phyloP scores from a whole-genome alignment of 1,140 invertebrate species.

The Coenobita brevimanus region DNA sequence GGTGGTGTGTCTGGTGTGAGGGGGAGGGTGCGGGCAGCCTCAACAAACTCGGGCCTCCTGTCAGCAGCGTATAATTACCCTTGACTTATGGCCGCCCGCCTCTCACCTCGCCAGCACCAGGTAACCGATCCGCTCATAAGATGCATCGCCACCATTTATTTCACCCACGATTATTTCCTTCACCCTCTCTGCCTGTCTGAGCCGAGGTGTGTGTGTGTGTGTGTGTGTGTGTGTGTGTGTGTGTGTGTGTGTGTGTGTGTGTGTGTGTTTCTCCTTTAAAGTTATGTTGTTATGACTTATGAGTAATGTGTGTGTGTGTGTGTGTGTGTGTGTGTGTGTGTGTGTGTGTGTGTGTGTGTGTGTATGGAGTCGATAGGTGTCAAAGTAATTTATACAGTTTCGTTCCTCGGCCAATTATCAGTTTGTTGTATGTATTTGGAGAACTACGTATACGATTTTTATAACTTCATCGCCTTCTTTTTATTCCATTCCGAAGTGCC shows the following conservation, averaged over 20 bases:
- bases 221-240: constrained; percentile 25
- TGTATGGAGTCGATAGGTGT: background rate
- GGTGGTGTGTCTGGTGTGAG: background rate
- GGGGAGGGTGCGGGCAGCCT: background rate
- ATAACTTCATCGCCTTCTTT: no score
- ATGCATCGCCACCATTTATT: constrained; percentile 32
- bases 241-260: background rate
- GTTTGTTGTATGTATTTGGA: no score
- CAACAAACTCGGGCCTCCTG: constrained; percentile 40
- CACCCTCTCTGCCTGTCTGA: background rate
- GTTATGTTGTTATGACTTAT: background rate
- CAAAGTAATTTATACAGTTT: no score
- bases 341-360: constrained; percentile 8
- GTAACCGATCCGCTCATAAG: constrained; percentile 33
- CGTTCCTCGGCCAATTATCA: no score
- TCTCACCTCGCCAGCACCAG: constrained; percentile 41
- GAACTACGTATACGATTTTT: no score
- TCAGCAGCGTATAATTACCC: constrained; percentile 51
- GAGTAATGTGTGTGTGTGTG: no score
- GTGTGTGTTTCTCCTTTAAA: no score
- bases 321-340: background rate
- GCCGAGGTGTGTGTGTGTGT: constrained; percentile 18
- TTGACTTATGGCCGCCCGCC: constrained; percentile 45
- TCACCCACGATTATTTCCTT: background rate
- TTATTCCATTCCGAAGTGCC: no score